Evolutionary conservation across 1,140 invertebrate genomes (phyloP), one percentile per base, ranked within the genome.

Genomic region (Ceratina japonica): DNA sequence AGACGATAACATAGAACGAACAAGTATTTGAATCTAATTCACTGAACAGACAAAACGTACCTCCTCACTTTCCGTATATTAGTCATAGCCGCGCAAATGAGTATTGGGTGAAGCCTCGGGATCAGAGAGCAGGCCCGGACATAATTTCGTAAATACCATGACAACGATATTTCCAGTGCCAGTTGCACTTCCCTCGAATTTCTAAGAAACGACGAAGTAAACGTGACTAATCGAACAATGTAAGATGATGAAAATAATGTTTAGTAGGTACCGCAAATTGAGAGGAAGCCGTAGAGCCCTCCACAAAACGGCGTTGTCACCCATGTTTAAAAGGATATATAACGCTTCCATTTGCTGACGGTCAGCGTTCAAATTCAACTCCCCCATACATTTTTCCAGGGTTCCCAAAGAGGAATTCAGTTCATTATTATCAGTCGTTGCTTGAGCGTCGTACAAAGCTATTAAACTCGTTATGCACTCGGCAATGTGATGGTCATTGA

Each of bases 271-370:
- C 92, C 87, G 91, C 65, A 91, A 88, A 79, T 82, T 70, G 62
- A 73, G 13, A 8, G 90, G 81, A 37, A 93, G 84, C 2, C 27
- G 89, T 68, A 94, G 80, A 84, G 91, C 93, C 84, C 94, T 92
- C 66, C 80, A 87, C 61, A 95, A 87, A 31, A 93, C 92, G 65
- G 91, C 90, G 0, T 84, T n/a, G 89, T 94, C 89, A 56, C 94
- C 93, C 77, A 95, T 89, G 89, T 95, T 93, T 73, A 94, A 91
- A 51, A 95, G 85, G 72, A 95, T 89, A 85, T 95, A 95, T 15
- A 95, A 85, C 61, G 92, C 91, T 87, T 95, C 95, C 88, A 93
- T 92, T 78, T 90, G 63, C 49, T 80, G 62, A 79, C 93, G 87
- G 49, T 81, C 82, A 49, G 16, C 68, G 44, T 18, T 75, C 58